Evolutionary conservation across 1,140 invertebrate species (phyloP).

Genomic region (Eubasilissa regina): DNA sequence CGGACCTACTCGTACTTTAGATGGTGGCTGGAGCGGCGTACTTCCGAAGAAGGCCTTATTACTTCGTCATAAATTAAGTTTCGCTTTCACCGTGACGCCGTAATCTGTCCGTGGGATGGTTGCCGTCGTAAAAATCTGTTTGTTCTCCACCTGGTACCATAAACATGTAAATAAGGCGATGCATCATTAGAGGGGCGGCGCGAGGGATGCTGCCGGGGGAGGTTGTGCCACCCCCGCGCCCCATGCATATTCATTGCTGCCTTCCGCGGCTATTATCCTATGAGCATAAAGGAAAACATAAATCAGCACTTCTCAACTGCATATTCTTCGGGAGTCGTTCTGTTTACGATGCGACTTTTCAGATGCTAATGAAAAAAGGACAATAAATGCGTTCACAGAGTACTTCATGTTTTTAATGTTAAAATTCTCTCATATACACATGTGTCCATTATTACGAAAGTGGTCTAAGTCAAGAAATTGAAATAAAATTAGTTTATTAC

Average conservation of each 20-base stretch:
- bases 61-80: conserved; percentile 32
- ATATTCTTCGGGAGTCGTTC: conserved; percentile 26
- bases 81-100: conserved; percentile 25
- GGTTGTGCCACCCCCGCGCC: conserved; percentile 44
- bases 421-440: no score
- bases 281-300: conserved; percentile 47
- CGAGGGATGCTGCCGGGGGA: conserved; percentile 53
- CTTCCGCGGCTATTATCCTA: conserved; percentile 54
- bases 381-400: no score
- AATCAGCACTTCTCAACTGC: conserved; percentile 49
- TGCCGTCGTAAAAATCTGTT: conserved; percentile 54
- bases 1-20: no score
- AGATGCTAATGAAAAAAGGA: no score
- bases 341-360: background rate
- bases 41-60: conserved; percentile 12
- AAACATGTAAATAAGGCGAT: conserved; percentile 60
- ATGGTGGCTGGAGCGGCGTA: background rate
- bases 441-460: no score
- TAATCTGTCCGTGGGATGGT: conserved; percentile 51
- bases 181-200: conserved; percentile 55
- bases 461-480: no score
- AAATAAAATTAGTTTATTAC: no score
- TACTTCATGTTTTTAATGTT: no score
- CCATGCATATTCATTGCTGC: conserved; percentile 58
- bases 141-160: conserved; percentile 56